These are phyloP conservation scores for Ooceraea biroi DNA, from an alignment of 1,140 invertebrate species.

Conservation along the genomic window DNA sequence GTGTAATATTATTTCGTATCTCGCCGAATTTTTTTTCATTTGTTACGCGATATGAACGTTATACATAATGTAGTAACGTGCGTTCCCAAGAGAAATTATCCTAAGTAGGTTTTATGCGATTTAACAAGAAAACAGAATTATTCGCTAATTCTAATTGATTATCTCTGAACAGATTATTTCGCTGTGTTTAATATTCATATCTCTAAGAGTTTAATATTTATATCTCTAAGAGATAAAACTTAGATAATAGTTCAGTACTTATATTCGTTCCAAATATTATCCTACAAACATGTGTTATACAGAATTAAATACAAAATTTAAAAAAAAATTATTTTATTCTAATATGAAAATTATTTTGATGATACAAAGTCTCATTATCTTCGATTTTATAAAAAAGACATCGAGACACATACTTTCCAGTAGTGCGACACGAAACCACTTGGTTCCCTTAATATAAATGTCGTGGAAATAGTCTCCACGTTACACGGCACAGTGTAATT, in stretches of 20 bases:
- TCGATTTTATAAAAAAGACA: background rate
- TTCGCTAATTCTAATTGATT: background rate
- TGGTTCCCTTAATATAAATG: background rate
- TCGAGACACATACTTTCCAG: background rate
- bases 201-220: no score
- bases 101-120: background rate
- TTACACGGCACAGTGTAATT: background rate
- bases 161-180: no score
- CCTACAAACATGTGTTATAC: background rate
- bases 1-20: background rate
- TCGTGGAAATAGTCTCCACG: background rate
- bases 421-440: background rate
- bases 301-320: background rate
- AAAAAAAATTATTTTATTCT: background rate
- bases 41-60: background rate
- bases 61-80: background rate
- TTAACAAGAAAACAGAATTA: conserved; percentile 1
- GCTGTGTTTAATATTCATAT: background rate
- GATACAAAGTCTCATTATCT: background rate
- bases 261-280: background rate
- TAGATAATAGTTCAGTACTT: background rate
- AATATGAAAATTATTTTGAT: background rate
- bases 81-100: conserved; percentile 16
- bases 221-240: background rate
- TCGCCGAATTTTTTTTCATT: background rate